phyloP scores from a whole-genome alignment of 1,140 invertebrate species.

The Drosophila teissieri region DNA sequence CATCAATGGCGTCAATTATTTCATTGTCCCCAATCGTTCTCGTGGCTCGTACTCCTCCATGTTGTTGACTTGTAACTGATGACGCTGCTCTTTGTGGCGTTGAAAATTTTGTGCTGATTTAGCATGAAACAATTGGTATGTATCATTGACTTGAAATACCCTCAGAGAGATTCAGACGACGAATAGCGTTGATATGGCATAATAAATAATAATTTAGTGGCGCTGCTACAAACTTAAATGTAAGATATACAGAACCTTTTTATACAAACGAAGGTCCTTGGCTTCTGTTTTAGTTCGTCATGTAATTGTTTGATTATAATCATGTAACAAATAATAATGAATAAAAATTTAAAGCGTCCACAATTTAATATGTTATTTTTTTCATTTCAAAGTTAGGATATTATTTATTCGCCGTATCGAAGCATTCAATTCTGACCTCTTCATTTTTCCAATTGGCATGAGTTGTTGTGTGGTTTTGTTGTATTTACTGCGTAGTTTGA shows the following conservation, averaged over 20 bases:
- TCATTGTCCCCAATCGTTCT: conserved; percentile 61
- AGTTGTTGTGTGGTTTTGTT: conserved; percentile 31
- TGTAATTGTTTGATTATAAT: too few species aligned
- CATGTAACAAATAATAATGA: too few species aligned
- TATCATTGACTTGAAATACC: conserved; percentile 48
- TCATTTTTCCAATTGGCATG: conserved; percentile 22
- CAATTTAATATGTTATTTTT: too few species aligned
- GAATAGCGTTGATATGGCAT: too few species aligned
- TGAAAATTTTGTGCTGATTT: conserved; percentile 78
- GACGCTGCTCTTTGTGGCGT: conserved; percentile 72
- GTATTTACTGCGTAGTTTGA: conserved; percentile 51
- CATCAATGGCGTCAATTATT: conserved; percentile 81
- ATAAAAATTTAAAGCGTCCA: too few species aligned
- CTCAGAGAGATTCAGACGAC: background rate
- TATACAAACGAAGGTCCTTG: too few species aligned
- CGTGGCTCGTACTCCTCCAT: conserved; percentile 23
- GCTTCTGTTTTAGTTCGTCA: too few species aligned
- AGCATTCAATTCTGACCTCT: background rate
- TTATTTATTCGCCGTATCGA: background rate
- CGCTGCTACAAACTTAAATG: too few species aligned
- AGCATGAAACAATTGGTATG: conserved; percentile 60
- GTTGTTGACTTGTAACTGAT: conserved; percentile 64
- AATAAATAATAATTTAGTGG: background rate
- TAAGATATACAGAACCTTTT: too few species aligned
- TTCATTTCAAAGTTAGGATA: background rate